These are phyloP conservation scores for Sebastes variabilis DNA, from an alignment of 2,797 vertebrate species.

Conservation along the genomic window DNA sequence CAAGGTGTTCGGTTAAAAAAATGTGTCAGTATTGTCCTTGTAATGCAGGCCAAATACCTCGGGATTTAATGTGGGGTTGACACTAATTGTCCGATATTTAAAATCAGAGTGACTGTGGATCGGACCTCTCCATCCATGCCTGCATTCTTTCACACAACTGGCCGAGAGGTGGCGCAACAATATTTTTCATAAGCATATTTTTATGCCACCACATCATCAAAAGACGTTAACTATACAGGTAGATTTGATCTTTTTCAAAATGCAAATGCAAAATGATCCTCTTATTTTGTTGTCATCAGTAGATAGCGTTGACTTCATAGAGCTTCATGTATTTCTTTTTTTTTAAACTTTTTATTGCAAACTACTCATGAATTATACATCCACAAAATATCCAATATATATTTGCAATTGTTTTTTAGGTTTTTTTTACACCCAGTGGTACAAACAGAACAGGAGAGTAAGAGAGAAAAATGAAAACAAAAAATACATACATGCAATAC, in stretches of 20 bases:
- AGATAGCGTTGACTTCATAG: no score
- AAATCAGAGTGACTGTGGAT: not conserved
- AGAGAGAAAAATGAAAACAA: no score
- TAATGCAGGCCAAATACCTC: not conserved
- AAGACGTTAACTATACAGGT: fast-evolving
- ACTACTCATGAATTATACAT: no score
- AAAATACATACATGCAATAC: no score
- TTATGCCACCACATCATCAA: not conserved
- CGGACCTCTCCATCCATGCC: not conserved
- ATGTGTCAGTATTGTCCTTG: not conserved
- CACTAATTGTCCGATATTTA: not conserved
- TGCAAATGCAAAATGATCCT: not conserved
- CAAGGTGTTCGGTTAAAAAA: not conserved
- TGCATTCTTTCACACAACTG: not conserved
- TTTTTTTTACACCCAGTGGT: no score
- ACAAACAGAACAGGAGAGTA: no score
- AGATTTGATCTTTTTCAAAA: not conserved
- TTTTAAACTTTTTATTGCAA: no score
- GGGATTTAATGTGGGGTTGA: not conserved
- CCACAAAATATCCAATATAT: no score
- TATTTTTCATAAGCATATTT: not conserved
- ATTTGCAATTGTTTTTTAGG: no score
- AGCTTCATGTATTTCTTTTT: no score
- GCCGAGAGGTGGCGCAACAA: not conserved
- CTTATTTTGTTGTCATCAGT: no score